phyloP scores from a whole-genome alignment of 2,888 invertebrate genomes.

The Agrilus cyanescens region DNA sequence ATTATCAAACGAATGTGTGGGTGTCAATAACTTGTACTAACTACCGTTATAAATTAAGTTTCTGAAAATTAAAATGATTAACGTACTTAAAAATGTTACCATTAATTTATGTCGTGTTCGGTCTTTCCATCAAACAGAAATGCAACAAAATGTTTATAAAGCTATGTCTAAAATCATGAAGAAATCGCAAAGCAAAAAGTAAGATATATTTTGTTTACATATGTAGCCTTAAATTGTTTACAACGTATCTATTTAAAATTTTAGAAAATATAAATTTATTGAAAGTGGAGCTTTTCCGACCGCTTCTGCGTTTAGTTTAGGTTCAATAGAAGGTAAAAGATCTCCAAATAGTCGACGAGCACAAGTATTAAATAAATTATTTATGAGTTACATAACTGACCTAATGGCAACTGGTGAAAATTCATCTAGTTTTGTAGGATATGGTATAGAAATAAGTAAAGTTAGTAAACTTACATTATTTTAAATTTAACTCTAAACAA shows the following conservation, averaged over 20 bases:
- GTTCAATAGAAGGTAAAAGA: conserved; percentile 37
- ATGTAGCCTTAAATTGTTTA: conserved; percentile 14
- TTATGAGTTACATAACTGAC: conserved; percentile 71
- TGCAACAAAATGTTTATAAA: too few relatives aligned
- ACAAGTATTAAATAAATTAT: conserved; percentile 63
- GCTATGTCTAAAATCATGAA: not conserved
- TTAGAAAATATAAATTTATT: conserved; percentile 24
- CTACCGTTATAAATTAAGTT: too few relatives aligned
- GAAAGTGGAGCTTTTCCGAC: conserved; percentile 22
- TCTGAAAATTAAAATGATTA: too few relatives aligned
- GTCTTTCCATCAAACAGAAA: too few relatives aligned
- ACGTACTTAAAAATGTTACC: too few relatives aligned
- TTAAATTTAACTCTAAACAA: not conserved
- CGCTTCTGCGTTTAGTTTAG: conserved; percentile 29
- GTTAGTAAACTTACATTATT: conserved; percentile 28
- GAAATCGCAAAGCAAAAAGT: conserved; percentile 1
- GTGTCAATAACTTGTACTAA: too few relatives aligned
- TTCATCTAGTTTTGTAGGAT: conserved; percentile 47
- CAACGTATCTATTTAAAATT: conserved; percentile 6
- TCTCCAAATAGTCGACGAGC: conserved; percentile 47
- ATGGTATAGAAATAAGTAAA: conserved; percentile 61
- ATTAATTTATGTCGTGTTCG: too few relatives aligned
- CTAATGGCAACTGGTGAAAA: conserved; percentile 61
- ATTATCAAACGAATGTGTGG: too few relatives aligned
- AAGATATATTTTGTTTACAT: not conserved